These are phyloP conservation scores for Brachyopa scutellaris DNA, from an alignment of 2,888 invertebrate species.

Conservation along the genomic window DNA sequence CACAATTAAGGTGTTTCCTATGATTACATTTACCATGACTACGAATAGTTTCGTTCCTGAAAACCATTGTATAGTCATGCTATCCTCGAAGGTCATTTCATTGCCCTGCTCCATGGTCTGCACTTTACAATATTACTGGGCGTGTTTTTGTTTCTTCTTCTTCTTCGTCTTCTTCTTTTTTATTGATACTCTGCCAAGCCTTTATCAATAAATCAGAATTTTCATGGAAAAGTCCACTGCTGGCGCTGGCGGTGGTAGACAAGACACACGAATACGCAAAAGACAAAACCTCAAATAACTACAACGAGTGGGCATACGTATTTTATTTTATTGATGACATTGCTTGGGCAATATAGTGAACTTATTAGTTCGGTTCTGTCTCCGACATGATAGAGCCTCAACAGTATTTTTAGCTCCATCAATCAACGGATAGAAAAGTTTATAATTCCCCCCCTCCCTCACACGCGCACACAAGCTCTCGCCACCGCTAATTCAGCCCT, in stretches of 20 bases:
- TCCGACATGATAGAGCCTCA: background rate
- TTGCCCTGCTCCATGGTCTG: too few species aligned
- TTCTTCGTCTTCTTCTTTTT: background rate
- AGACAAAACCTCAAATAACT: background rate
- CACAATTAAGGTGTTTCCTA: too few species aligned
- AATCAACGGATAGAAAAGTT: conserved; percentile 24
- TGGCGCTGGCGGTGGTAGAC: too few species aligned
- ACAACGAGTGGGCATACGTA: conserved; percentile 1
- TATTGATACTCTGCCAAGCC: background rate
- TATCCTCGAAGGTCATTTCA: too few species aligned
- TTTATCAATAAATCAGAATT: background rate
- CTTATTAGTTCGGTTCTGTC: conserved; percentile 24
- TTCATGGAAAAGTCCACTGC: background rate
- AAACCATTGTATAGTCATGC: too few species aligned
- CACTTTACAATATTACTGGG: too few species aligned
- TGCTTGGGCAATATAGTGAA: background rate
- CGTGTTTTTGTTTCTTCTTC: background rate
- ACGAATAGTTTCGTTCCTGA: too few species aligned
- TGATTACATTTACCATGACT: too few species aligned
- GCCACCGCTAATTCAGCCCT: background rate
- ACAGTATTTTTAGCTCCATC: conserved; percentile 50
- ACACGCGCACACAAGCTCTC: background rate
- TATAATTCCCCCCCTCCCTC: conserved; percentile 1
- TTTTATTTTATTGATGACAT: background rate
- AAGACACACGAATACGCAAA: too few species aligned